Percentiles rank a stretch among this genome's conserved stretches.
Evolutionary conservation across 2,797 vertebrate species (phyloP).

Genomic region (Acanthornis magna): DNA sequence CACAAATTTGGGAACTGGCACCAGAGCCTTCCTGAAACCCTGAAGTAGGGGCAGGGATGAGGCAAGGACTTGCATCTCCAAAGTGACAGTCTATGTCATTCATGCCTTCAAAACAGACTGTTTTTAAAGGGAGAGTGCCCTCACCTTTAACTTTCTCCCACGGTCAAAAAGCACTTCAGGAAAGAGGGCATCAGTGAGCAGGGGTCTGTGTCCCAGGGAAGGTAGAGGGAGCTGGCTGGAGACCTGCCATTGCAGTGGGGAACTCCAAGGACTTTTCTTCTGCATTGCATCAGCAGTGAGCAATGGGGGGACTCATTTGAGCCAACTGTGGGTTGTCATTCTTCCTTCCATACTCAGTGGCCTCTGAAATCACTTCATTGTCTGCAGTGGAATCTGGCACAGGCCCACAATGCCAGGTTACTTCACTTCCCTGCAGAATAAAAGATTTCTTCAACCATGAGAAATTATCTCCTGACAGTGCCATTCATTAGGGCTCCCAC

Average conservation of each 20-base stretch:
- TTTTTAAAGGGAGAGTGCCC: neutral
- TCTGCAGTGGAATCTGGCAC: slow-evolving; percentile 20
- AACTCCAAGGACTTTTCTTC: slow-evolving; percentile 2
- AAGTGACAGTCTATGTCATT: neutral
- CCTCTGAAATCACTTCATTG: slow-evolving; percentile 55
- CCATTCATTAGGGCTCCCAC: slow-evolving; percentile 49
- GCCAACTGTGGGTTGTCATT: slow-evolving; percentile 22
- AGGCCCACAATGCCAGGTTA: slow-evolving; percentile 55
- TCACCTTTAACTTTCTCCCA: neutral
- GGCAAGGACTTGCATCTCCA: neutral
- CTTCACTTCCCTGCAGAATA: slow-evolving; percentile 56
- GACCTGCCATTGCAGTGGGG: neutral
- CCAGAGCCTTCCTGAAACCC: neutral
- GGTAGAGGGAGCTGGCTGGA: neutral
- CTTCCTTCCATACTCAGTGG: slow-evolving; percentile 44
- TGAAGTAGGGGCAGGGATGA: neutral
- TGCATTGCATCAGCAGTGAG: slow-evolving; percentile 5
- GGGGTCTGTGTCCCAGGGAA: neutral
- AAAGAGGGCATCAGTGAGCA: neutral
- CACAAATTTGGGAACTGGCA: neutral
- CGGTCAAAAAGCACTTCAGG: neutral
- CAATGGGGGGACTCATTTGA: slow-evolving; percentile 15
- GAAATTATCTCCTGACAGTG: slow-evolving; percentile 41
- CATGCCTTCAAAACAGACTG: neutral
- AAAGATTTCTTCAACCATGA: slow-evolving; percentile 62